Evolutionary conservation across 2,888 invertebrate genomes (phyloP).

Genomic region (Augochlorella aurata): DNA sequence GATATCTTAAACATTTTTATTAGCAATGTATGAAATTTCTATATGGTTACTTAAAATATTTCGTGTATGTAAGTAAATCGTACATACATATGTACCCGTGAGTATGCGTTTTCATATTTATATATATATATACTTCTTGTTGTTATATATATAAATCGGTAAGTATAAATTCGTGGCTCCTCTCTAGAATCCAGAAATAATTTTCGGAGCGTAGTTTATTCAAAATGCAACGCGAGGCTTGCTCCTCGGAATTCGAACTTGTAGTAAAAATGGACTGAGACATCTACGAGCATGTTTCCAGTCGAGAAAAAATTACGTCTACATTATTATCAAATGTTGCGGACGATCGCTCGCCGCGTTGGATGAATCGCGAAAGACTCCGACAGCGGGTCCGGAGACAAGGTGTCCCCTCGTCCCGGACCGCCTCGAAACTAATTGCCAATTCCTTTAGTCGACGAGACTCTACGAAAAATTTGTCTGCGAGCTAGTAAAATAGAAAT

Average conservation of each 20-base stretch:
- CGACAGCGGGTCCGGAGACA: no score
- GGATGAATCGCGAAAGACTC: not conserved
- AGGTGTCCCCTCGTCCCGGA: not conserved
- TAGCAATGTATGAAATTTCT: slow-evolving; percentile 77
- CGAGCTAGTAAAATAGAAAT: slow-evolving; percentile 24
- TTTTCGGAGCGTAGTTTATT: slow-evolving; percentile 31
- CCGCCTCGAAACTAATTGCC: slow-evolving; percentile 6
- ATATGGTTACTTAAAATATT: slow-evolving; percentile 75
- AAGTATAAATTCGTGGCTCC: slow-evolving; percentile 63
- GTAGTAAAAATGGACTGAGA: slow-evolving; percentile 22
- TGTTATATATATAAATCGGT: slow-evolving; percentile 48
- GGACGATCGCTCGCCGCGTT: not conserved
- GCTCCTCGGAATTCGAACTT: slow-evolving; percentile 23
- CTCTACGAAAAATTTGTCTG: slow-evolving; percentile 12
- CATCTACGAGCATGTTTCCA: not conserved
- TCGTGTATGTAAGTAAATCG: slow-evolving; percentile 64
- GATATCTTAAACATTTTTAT: slow-evolving; percentile 75
- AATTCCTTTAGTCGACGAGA: slow-evolving; percentile 24
- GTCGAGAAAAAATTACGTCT: slow-evolving; percentile 26
- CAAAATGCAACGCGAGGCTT: slow-evolving; percentile 47
- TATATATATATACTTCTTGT: slow-evolving; percentile 49
- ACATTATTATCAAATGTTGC: slow-evolving; percentile 24
- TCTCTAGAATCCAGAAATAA: slow-evolving; percentile 32
- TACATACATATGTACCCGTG: slow-evolving; percentile 62
- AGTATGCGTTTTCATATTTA: slow-evolving; percentile 63